phyloP scores from a whole-genome alignment of 2,888 invertebrate genomes.

The Sycophila texana region DNA sequence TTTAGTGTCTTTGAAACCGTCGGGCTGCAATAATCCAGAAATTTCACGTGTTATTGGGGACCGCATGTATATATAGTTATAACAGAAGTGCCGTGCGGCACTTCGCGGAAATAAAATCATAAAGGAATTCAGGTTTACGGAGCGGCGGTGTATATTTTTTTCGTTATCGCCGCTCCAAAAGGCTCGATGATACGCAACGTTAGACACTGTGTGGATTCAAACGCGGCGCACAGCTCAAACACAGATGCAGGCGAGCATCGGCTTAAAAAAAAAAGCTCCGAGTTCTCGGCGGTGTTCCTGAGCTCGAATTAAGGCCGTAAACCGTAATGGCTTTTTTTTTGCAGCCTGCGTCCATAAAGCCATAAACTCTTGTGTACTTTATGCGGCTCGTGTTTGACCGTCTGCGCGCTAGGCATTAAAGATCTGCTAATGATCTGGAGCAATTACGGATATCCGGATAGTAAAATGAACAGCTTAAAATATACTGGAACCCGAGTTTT shows the following conservation, averaged over 20 bases:
- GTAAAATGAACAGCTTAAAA: constrained; percentile 23
- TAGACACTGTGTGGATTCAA: too few species aligned
- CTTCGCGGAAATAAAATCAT: constrained; percentile 10
- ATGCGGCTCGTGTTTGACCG: constrained; percentile 1
- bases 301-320: constrained; percentile 59
- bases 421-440: constrained; percentile 37
- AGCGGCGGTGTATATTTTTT: neutral
- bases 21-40: too few species aligned
- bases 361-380: constrained; percentile 59
- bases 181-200: too few species aligned
- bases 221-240: too few species aligned
- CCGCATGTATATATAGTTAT: neutral
- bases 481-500: neutral
- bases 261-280: constrained; percentile 15
- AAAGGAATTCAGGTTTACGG: constrained; percentile 36
- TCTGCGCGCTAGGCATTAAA: constrained; percentile 35
- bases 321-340: constrained; percentile 61
- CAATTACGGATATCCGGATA: constrained; percentile 49
- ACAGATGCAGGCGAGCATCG: constrained; percentile 12
- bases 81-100: too few species aligned
- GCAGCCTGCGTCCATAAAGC: constrained; percentile 58
- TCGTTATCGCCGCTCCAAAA: too few species aligned
- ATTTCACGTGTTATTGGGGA: too few species aligned
- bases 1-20: neutral
- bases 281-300: neutral